phyloP scores from a whole-genome alignment of 2,888 invertebrate species.

The Agriopis leucophaearia region DNA sequence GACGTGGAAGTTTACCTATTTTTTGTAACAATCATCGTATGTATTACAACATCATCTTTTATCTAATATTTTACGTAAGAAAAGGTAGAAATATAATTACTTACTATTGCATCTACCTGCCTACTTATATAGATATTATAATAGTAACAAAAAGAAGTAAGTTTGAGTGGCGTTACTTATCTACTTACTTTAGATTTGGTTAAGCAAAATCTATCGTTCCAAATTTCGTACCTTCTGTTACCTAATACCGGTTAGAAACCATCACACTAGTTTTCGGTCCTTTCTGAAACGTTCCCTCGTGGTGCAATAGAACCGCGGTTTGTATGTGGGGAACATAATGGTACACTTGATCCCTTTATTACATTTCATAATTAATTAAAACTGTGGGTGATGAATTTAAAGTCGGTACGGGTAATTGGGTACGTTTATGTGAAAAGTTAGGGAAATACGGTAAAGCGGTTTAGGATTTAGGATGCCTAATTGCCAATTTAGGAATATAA shows the following conservation, averaged over 20 bases:
- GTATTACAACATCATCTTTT: too few relatives aligned
- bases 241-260: conserved; percentile 4
- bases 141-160: too few relatives aligned
- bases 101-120: too few relatives aligned
- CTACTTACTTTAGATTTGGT: too few relatives aligned
- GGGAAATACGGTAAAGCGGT: conserved; percentile 20
- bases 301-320: conserved; percentile 58
- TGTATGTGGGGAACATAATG: conserved; percentile 58
- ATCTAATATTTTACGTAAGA: not conserved
- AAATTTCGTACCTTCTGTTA: not conserved
- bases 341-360: conserved; percentile 66
- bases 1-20: too few relatives aligned
- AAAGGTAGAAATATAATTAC: not conserved
- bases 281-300: conserved; percentile 57
- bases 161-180: too few relatives aligned
- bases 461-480: conserved; percentile 25
- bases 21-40: too few relatives aligned
- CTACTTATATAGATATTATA: too few relatives aligned
- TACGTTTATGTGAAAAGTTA: conserved; percentile 44
- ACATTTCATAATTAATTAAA: conserved; percentile 67
- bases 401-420: conserved; percentile 46
- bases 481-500: conserved; percentile 5
- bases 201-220: not conserved
- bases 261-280: not conserved
- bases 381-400: conserved; percentile 52